Percentiles rank a stretch among this genome's conserved stretches.
phyloP scores from a whole-genome alignment of 2,113 vertebrate species.

The Procavia capensis region DNA sequence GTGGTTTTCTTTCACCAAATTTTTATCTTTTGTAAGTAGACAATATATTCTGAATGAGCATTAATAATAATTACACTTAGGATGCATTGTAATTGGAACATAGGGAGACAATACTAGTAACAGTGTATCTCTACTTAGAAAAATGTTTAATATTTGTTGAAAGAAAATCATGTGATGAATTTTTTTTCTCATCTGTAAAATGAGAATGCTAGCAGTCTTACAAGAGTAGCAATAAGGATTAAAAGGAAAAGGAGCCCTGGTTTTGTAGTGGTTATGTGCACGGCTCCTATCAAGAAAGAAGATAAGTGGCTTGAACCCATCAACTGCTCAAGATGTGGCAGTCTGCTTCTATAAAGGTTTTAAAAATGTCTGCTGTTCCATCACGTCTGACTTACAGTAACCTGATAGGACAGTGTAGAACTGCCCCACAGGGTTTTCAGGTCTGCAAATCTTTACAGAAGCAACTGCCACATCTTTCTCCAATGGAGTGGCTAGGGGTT shows the following conservation, averaged over 20 bases:
- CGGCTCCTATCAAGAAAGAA: not conserved
- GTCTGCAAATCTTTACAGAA: too few relatives aligned
- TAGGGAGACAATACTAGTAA: too few relatives aligned
- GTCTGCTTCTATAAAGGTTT: not conserved
- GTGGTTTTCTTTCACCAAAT: conserved; percentile 18
- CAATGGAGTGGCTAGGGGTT: too few relatives aligned
- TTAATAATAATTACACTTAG: too few relatives aligned
- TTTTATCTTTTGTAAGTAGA: conserved; percentile 3
- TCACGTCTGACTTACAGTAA: not conserved
- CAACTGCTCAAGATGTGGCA: too few relatives aligned
- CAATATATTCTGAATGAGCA: conserved; percentile 23
- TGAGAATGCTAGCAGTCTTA: not conserved
- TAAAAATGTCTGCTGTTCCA: not conserved
- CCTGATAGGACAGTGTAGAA: too few relatives aligned
- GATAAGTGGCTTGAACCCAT: not conserved
- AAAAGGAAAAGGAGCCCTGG: not conserved
- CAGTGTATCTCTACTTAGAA: too few relatives aligned
- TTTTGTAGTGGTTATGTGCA: not conserved
- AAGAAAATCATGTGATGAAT: too few relatives aligned
- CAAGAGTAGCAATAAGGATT: not conserved
- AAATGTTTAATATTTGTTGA: too few relatives aligned
- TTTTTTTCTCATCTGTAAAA: conserved; percentile 34
- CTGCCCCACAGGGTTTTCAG: too few relatives aligned
- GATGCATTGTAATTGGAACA: too few relatives aligned
- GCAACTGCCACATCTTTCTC: too few relatives aligned